phyloP scores from a whole-genome alignment of 2,113 vertebrate species.

The Sylvietta virens region DNA sequence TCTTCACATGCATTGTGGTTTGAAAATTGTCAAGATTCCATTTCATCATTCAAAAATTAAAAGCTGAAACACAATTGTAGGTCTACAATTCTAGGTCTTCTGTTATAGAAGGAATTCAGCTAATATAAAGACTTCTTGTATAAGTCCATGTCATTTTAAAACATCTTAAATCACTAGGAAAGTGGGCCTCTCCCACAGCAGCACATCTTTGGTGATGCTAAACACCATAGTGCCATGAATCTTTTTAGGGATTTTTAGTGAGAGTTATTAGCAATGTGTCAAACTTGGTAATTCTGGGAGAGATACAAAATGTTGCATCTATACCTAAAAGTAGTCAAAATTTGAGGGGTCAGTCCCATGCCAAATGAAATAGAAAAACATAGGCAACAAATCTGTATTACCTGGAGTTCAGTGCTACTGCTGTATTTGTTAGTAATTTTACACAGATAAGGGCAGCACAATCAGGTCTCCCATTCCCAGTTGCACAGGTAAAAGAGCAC shows the following conservation, averaged over 20 bases:
- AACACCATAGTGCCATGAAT: neutral
- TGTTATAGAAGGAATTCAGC: neutral
- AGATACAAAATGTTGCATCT: neutral
- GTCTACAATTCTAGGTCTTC: too few relatives aligned
- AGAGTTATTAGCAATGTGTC: neutral
- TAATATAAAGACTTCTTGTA: neutral
- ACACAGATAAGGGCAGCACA: neutral
- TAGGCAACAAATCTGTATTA: neutral
- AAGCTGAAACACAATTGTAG: neutral
- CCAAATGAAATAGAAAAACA: neutral
- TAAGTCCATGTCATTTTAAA: neutral
- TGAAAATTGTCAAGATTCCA: neutral
- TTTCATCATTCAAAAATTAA: neutral
- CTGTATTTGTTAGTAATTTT: neutral
- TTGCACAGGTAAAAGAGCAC: neutral
- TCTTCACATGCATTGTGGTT: neutral
- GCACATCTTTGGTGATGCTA: neutral
- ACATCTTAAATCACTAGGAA: neutral
- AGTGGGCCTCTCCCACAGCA: neutral
- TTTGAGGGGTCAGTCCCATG: neutral
- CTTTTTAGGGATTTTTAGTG: neutral
- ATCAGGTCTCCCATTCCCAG: neutral
- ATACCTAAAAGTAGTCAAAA: neutral
- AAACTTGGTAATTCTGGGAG: neutral
- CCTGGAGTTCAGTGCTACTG: neutral